Evolutionary conservation across 2,797 vertebrate genomes (phyloP).

Genomic region (Pantherophis vulpinus): DNA sequence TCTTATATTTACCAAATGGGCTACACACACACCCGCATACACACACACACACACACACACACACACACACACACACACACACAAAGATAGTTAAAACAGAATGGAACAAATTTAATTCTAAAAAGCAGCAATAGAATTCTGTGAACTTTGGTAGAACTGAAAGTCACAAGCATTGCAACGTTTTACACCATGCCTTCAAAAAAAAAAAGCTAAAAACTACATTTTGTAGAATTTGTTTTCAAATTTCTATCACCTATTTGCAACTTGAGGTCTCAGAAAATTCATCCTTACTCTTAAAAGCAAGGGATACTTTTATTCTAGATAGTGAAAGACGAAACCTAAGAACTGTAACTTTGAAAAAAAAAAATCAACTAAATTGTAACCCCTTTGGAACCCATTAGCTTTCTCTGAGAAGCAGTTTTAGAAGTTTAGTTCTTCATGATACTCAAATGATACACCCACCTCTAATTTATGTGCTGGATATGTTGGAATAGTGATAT

Average conservation of each 20-base stretch:
- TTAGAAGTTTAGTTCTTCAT: not conserved
- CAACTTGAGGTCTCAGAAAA: not conserved
- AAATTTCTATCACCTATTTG: not conserved
- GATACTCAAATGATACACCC: not conserved
- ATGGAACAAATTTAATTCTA: not conserved
- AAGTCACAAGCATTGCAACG: not conserved
- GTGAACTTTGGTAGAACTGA: not conserved
- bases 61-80: not conserved
- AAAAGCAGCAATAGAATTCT: not conserved
- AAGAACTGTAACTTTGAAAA: not conserved
- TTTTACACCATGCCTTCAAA: not conserved
- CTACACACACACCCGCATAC: not conserved
- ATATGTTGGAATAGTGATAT: not conserved
- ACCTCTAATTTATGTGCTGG: not conserved
- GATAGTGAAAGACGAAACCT: not conserved
- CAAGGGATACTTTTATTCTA: not conserved
- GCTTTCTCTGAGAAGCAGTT: not conserved
- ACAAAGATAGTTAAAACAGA: not conserved
- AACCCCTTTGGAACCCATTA: not conserved
- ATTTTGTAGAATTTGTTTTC: not conserved
- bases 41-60: not conserved
- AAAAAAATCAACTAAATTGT: not conserved
- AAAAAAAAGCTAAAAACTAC: not conserved
- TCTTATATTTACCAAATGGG: not conserved
- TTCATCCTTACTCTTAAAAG: not conserved